phyloP scores from a whole-genome alignment of 2,888 invertebrate genomes.

The Brenthis daphne region DNA sequence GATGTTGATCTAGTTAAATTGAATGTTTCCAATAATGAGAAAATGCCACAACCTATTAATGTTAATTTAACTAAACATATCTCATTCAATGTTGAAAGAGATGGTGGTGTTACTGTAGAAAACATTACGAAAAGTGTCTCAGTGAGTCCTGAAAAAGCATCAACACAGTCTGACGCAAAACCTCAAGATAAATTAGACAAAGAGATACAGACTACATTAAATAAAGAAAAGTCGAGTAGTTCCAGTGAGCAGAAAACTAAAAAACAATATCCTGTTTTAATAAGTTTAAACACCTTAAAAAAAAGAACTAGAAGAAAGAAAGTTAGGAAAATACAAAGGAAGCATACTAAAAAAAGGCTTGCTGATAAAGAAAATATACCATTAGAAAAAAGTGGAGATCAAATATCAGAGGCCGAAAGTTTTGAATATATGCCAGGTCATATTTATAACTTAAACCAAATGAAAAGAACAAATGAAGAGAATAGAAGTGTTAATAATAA shows the following conservation, averaged over 20 bases:
- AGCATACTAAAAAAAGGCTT: slow-evolving; percentile 48
- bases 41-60: slow-evolving; percentile 61
- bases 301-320: slow-evolving; percentile 58
- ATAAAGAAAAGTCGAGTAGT: slow-evolving; percentile 45
- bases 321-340: slow-evolving; percentile 51
- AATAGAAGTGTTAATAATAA: slow-evolving; percentile 55
- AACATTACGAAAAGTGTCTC: slow-evolving; percentile 57
- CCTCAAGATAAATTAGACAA: slow-evolving; percentile 57
- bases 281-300: slow-evolving; percentile 65
- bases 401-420: slow-evolving; percentile 83
- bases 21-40: slow-evolving; percentile 59
- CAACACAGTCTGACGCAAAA: slow-evolving; percentile 46
- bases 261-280: slow-evolving; percentile 61
- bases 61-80: slow-evolving; percentile 76
- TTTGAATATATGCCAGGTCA: slow-evolving; percentile 85
- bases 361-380: slow-evolving; percentile 49
- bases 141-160: slow-evolving; percentile 56
- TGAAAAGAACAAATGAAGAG: slow-evolving; percentile 42
- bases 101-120: slow-evolving; percentile 61
- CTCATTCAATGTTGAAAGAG: slow-evolving; percentile 73
- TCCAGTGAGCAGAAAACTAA: slow-evolving; percentile 36
- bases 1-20: slow-evolving; percentile 68
- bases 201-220: slow-evolving; percentile 68
- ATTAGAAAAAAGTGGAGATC: slow-evolving; percentile 62
- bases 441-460: slow-evolving; percentile 80